Conservation (phyloP, 2,888 invertebrate genomes). For the Orthonychiurus folsomi region DNA sequence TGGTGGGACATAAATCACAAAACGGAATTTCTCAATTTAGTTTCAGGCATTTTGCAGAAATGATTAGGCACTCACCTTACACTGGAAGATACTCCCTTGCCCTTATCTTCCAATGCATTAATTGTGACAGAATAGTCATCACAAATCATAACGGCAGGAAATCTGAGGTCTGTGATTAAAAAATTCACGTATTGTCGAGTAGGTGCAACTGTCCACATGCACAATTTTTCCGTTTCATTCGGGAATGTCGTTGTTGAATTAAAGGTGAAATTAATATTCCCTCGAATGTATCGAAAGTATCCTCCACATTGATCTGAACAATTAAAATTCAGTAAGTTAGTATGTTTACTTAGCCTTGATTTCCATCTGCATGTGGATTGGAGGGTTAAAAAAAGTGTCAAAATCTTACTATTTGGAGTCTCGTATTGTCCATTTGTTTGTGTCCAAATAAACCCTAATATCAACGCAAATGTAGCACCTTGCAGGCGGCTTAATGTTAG, state of each 20-base stretch:
- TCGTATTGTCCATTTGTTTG: conserved; percentile 4
- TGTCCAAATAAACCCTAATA: conserved; percentile 3
- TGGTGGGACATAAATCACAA: background rate
- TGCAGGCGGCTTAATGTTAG: no score
- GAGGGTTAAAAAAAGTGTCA: background rate
- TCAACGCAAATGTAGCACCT: background rate
- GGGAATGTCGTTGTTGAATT: background rate
- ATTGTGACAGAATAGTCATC: background rate
- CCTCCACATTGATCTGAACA: background rate
- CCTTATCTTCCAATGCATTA: background rate
- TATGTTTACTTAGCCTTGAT: background rate
- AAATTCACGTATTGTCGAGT: conserved; percentile 1
- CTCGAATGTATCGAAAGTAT: conserved; percentile 6
- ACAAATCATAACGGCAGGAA: background rate
- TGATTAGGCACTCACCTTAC: no score
- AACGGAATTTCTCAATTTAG: no score
- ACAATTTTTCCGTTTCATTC: background rate
- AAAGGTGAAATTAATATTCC: conserved; percentile 5
- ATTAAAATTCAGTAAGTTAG: background rate
- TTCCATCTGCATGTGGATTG: background rate
- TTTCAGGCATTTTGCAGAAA: background rate
- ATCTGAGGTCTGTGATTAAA: background rate
- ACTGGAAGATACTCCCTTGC: background rate
- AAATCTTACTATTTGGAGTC: background rate
- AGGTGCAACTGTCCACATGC: conserved; percentile 4